Percentiles rank a stretch among this genome's conserved stretches.
Conservation (phyloP, 2,888 invertebrate genomes). For the Abrostola tripartita region DNA sequence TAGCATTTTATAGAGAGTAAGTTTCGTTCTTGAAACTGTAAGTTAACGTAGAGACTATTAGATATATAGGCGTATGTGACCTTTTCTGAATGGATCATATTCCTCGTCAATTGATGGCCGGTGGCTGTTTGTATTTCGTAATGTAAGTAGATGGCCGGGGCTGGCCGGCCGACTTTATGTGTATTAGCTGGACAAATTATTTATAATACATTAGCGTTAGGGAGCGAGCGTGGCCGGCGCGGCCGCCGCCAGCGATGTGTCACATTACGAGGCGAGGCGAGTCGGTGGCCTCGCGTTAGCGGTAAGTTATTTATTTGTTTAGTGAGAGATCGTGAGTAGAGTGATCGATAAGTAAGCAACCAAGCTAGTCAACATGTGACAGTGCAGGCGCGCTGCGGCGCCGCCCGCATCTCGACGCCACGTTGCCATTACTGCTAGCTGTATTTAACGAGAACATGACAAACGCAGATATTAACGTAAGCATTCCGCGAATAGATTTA, state of each 20-base stretch:
- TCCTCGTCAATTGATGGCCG: constrained; percentile 70
- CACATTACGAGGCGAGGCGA: constrained; percentile 74
- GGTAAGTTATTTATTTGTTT: constrained; percentile 86
- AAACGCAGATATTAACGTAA: constrained; percentile 63
- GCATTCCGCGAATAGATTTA: constrained; percentile 62
- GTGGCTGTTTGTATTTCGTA: constrained; percentile 63
- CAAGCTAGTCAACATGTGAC: constrained; percentile 85
- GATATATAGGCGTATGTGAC: constrained; percentile 70
- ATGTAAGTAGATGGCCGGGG: constrained; percentile 70
- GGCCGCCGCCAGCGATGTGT: constrained; percentile 68
- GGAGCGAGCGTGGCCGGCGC: constrained; percentile 60
- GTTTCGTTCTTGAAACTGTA: constrained; percentile 85
- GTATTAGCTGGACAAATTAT: constrained; percentile 86
- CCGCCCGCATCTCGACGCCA: constrained; percentile 67
- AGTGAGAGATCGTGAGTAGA: constrained; percentile 81
- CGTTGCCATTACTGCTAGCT: constrained; percentile 83
- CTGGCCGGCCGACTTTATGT: constrained; percentile 71
- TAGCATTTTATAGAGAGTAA: constrained; percentile 84
- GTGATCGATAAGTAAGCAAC: constrained; percentile 82
- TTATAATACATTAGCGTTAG: constrained; percentile 74
- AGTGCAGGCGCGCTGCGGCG: constrained; percentile 58
- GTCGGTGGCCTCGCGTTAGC: constrained; percentile 72
- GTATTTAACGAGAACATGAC: constrained; percentile 68
- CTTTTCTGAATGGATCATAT: constrained; percentile 62
- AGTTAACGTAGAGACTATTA: constrained; percentile 85